These are phyloP conservation scores for Melinopterus prodromus DNA, from an alignment of 2,888 invertebrate genomes.

Conservation along the genomic window DNA sequence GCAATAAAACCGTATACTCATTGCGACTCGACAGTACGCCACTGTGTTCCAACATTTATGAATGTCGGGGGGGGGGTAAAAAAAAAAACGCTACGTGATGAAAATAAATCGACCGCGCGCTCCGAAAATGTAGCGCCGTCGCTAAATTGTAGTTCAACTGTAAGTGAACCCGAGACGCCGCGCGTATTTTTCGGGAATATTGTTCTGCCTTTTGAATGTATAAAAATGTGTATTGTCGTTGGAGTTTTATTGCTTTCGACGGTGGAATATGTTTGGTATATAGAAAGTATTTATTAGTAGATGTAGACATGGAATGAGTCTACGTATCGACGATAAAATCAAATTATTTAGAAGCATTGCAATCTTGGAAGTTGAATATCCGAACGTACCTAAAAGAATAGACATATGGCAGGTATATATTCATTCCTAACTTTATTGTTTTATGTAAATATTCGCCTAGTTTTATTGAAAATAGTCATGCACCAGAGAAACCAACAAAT, in stretches of 20 bases:
- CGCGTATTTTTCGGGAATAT: neutral
- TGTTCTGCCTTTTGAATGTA: neutral
- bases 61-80: conserved; percentile 40
- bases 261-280: too few relatives aligned
- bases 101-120: conserved; percentile 11
- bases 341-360: too few relatives aligned
- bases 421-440: neutral
- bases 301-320: too few relatives aligned
- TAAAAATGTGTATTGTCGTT: neutral
- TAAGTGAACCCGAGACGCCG: neutral
- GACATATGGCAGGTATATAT: neutral
- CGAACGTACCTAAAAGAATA: too few relatives aligned
- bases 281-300: too few relatives aligned
- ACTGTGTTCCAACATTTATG: conserved; percentile 49
- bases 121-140: neutral
- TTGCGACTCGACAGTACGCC: conserved; percentile 44
- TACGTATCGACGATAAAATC: too few relatives aligned
- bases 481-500: too few relatives aligned
- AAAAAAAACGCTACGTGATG: conserved; percentile 41
- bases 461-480: too few relatives aligned
- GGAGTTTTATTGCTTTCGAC: too few relatives aligned
- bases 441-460: neutral
- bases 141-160: neutral
- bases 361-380: too few relatives aligned
- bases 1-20: conserved; percentile 44